These are phyloP conservation scores for Lasioglossum figueresi DNA, from an alignment of 2,888 invertebrate species.

Conservation along the genomic window DNA sequence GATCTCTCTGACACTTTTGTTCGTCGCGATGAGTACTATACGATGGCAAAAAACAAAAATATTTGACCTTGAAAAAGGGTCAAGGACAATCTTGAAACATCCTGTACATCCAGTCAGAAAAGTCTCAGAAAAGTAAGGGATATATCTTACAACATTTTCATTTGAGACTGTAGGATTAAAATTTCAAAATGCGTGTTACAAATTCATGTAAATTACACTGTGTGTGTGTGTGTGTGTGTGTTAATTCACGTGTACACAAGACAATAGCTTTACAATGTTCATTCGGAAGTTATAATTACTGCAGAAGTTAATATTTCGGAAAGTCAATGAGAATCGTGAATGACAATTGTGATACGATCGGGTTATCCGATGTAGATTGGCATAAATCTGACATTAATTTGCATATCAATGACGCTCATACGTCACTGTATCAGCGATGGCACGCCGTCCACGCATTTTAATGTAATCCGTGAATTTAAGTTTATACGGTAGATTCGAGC, in stretches of 20 bases:
- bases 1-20: no score
- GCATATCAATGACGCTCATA: conserved; percentile 21
- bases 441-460: conserved; percentile 14
- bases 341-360: not conserved
- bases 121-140: no score
- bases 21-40: no score
- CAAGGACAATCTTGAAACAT: no score
- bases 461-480: conserved; percentile 24
- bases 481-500: not conserved
- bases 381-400: conserved; percentile 37
- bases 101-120: no score
- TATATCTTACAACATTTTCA: no score
- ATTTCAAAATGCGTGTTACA: no score
- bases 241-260: not conserved
- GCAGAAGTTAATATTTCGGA: not conserved
- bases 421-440: conserved; percentile 12
- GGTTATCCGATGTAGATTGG: not conserved
- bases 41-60: no score
- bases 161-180: no score
- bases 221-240: no score
- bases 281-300: not conserved
- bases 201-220: no score
- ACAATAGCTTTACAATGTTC: not conserved
- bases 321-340: conserved; percentile 13
- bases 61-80: no score